Percentiles rank a stretch among this genome's conserved stretches.
These are phyloP conservation scores for Lutraria rhynchaena DNA, from an alignment of 1,140 invertebrate species.

Conservation along the genomic window DNA sequence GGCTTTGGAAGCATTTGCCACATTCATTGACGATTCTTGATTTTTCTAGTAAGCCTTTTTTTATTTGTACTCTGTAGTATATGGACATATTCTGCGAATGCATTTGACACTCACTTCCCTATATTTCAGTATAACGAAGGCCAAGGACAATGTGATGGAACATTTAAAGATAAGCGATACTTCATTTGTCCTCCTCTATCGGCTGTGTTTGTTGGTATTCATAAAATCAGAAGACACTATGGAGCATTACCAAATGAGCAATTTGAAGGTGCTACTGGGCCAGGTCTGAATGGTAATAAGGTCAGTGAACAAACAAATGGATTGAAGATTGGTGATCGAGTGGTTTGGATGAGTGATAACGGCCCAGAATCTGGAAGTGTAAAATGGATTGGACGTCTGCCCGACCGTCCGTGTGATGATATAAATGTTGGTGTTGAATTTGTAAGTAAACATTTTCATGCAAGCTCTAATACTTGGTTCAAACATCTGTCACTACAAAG, in stretches of 20 bases:
- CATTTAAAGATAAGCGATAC: slow-evolving; percentile 69
- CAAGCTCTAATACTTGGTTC: no score
- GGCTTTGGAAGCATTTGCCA: no score
- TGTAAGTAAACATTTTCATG: slow-evolving; percentile 82
- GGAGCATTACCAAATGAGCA: slow-evolving; percentile 34
- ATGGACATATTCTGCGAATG: no score
- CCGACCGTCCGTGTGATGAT: slow-evolving; percentile 81
- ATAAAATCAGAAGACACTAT: slow-evolving; percentile 69
- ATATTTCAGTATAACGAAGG: slow-evolving; percentile 68
- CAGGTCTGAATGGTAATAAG: slow-evolving; percentile 10
- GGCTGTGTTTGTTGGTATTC: slow-evolving; percentile 77
- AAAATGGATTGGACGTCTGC: slow-evolving; percentile 84
- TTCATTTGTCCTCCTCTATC: slow-evolving; percentile 73
- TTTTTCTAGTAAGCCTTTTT: no score
- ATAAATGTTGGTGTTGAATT: slow-evolving; percentile 85
- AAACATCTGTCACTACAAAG: no score
- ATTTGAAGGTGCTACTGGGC: slow-evolving; percentile 31
- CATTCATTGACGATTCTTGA: no score
- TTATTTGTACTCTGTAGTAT: no score
- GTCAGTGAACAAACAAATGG: slow-evolving; percentile 60
- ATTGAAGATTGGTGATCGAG: slow-evolving; percentile 83
- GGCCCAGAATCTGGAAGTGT: slow-evolving; percentile 83
- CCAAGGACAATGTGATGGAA: slow-evolving; percentile 75
- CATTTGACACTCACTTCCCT: no score
- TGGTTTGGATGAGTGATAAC: slow-evolving; percentile 85